Evolutionary conservation across 2,888 invertebrate genomes (phyloP).

Genomic region (Eucera pruinosa): DNA sequence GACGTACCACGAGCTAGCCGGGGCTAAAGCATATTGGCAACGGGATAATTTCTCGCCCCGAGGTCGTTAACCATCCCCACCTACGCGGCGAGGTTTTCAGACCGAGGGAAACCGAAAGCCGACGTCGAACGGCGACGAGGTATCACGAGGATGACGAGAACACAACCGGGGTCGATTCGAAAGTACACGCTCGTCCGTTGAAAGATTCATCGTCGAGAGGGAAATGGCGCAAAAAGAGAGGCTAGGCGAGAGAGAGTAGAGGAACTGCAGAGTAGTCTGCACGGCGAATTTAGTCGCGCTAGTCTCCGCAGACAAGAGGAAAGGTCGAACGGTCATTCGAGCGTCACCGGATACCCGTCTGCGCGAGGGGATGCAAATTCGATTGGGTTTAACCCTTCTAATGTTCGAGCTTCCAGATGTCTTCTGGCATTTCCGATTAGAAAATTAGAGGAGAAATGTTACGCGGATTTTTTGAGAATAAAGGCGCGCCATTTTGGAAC

Average conservation of each 20-base stretch:
- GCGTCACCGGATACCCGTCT: neutral
- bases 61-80: conserved; percentile 58
- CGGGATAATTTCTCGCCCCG: conserved; percentile 58
- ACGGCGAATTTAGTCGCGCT: conserved; percentile 41
- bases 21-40: conserved; percentile 48
- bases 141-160: conserved; percentile 6
- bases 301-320: conserved; percentile 23
- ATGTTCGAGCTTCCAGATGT: too few species aligned
- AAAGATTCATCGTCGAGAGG: conserved; percentile 62
- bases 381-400: neutral
- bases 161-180: conserved; percentile 44
- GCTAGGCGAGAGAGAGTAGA: conserved; percentile 21
- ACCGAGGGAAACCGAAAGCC: conserved; percentile 4
- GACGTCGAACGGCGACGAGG: conserved; percentile 13
- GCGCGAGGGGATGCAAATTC: conserved; percentile 48
- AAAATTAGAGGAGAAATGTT: too few species aligned
- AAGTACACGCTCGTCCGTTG: conserved; percentile 43
- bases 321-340: conserved; percentile 41
- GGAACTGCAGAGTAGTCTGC: neutral
- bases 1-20: conserved; percentile 17
- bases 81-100: conserved; percentile 36
- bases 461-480: too few species aligned
- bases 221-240: conserved; percentile 41
- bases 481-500: too few species aligned
- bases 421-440: too few species aligned